A percentile compares a stretch with the other conserved stretches of the same genome.
These are phyloP conservation scores for Cuculus canorus DNA, from an alignment of 2,797 vertebrate genomes.

Conservation along the genomic window DNA sequence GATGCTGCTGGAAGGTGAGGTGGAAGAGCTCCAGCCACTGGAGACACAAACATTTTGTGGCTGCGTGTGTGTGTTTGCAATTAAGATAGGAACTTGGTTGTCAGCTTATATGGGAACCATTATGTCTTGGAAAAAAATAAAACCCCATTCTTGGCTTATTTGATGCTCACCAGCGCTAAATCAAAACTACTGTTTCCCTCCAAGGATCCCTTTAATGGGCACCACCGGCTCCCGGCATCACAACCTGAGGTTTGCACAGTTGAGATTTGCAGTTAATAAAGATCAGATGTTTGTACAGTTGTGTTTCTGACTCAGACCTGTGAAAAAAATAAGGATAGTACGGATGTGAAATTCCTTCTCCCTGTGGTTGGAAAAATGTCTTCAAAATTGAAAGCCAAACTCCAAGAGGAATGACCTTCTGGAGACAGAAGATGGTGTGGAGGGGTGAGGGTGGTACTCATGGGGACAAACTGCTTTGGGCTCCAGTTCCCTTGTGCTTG, in stretches of 20 bases:
- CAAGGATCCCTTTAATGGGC: constrained; percentile 49
- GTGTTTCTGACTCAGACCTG: constrained; percentile 67
- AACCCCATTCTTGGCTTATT: neutral
- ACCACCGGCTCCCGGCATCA: constrained; percentile 29
- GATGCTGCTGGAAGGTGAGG: constrained; percentile 59
- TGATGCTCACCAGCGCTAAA: constrained; percentile 13
- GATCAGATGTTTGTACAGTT: constrained; percentile 66
- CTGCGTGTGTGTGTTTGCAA: constrained; percentile 39
- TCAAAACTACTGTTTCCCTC: constrained; percentile 63
- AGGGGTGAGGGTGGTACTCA: neutral
- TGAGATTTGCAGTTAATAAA: constrained; percentile 61
- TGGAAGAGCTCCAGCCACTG: constrained; percentile 40
- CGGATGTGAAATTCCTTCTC: constrained; percentile 49
- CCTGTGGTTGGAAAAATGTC: constrained; percentile 47
- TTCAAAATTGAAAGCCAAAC: constrained; percentile 23
- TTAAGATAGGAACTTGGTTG: constrained; percentile 57
- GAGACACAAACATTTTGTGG: constrained; percentile 38
- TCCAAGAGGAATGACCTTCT: constrained; percentile 27
- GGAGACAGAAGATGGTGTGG: neutral
- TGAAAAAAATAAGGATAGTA: constrained; percentile 38
- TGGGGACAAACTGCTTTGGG: constrained; percentile 30
- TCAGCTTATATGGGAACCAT: constrained; percentile 22
- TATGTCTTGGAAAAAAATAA: constrained; percentile 17
- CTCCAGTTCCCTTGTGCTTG: neutral
- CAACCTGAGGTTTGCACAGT: constrained; percentile 42